Percentiles rank a stretch among this genome's conserved stretches.
These are phyloP conservation scores for Rhagium mordax DNA, from an alignment of 2,888 invertebrate species.

Conservation along the genomic window DNA sequence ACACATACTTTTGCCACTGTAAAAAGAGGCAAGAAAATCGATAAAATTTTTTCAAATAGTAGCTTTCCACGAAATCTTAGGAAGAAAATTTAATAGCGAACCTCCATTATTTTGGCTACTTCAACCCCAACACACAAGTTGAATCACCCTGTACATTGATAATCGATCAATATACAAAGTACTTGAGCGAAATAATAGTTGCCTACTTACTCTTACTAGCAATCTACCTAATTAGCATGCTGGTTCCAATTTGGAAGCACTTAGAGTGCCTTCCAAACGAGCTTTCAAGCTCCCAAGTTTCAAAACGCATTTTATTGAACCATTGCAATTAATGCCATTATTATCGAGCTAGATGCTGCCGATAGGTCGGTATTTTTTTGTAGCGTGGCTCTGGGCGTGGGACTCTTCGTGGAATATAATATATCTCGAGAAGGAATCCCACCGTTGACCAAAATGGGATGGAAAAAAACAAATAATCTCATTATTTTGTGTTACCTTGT, in stretches of 20 bases:
- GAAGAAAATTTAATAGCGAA: too few relatives aligned
- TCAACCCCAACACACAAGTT: too few relatives aligned
- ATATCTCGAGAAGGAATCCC: constrained; percentile 13
- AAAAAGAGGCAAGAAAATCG: too few relatives aligned
- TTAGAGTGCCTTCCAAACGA: not conserved
- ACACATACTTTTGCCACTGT: too few relatives aligned
- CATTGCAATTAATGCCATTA: not conserved
- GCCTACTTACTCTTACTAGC: not conserved
- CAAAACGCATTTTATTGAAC: not conserved
- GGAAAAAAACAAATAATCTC: not conserved
- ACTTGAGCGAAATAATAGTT: not conserved
- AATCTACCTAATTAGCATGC: constrained; percentile 2
- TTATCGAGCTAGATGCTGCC: constrained; percentile 12
- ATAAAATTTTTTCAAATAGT: too few relatives aligned
- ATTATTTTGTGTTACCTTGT: constrained; percentile 18
- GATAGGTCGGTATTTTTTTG: not conserved
- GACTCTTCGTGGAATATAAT: constrained; percentile 22
- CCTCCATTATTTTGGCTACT: too few relatives aligned
- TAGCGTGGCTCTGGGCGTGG: not conserved
- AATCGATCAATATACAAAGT: not conserved
- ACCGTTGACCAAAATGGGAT: constrained; percentile 10
- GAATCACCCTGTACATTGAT: too few relatives aligned
- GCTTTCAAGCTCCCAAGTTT: constrained; percentile 1
- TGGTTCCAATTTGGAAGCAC: constrained; percentile 1
- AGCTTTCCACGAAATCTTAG: too few relatives aligned